phyloP scores from a whole-genome alignment of 2,113 vertebrate genomes.

The Pseudonaja textilis region DNA sequence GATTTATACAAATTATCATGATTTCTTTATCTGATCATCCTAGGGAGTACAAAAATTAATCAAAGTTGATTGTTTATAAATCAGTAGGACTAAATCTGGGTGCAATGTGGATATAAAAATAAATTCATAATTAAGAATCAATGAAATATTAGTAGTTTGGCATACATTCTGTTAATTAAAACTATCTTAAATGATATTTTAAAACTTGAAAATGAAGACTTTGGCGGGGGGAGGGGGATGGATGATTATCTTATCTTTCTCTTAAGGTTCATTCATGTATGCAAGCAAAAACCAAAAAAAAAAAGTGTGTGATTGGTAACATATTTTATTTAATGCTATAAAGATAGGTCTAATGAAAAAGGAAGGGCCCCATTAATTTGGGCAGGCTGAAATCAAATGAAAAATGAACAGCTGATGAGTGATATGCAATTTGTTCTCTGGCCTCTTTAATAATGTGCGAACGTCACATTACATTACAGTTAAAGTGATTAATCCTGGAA shows the following conservation, averaged over 20 bases:
- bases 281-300: slow-evolving; percentile 18
- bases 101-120: not conserved
- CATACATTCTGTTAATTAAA: not conserved
- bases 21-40: not conserved
- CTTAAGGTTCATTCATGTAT: slow-evolving; percentile 24
- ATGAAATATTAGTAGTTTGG: not conserved
- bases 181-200: not conserved
- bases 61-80: not conserved
- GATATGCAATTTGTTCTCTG: slow-evolving; percentile 58
- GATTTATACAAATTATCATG: not conserved
- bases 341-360: slow-evolving; percentile 51
- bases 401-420: slow-evolving; percentile 66
- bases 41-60: not conserved
- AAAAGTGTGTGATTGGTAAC: slow-evolving; percentile 31
- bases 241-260: slow-evolving; percentile 13
- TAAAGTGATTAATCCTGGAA: slow-evolving; percentile 61
- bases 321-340: slow-evolving; percentile 33
- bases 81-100: not conserved
- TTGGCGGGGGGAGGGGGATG: slow-evolving; percentile 32
- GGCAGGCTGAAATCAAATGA: slow-evolving; percentile 59
- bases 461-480: slow-evolving; percentile 65
- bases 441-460: slow-evolving; percentile 62
- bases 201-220: not conserved
- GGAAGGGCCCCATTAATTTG: slow-evolving; percentile 62
- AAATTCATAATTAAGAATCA: not conserved